Evolutionary conservation across 2,113 vertebrate genomes (phyloP).

Genomic region (Peromyscus maniculatus): DNA sequence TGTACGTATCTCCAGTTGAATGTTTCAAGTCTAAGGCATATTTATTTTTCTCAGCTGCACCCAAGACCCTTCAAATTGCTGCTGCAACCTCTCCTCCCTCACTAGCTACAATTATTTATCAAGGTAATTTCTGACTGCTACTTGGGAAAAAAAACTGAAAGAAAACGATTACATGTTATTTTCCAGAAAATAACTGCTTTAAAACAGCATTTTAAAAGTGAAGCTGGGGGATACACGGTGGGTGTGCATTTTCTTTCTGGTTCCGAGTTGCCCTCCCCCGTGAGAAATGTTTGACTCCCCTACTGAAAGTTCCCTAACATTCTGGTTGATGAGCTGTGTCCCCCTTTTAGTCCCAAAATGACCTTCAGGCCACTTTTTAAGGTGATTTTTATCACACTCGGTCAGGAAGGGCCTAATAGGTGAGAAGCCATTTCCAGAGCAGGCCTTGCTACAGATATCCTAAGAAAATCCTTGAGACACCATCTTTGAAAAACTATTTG

Average conservation of each 20-base stretch:
- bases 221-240: background rate
- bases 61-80: constrained; percentile 36
- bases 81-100: background rate
- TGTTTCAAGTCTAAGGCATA: constrained; percentile 11
- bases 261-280: background rate
- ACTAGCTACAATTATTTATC: constrained; percentile 57
- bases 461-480: constrained; percentile 73
- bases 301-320: background rate
- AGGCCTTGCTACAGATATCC: constrained; percentile 57
- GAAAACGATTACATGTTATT: constrained; percentile 10
- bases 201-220: constrained; percentile 53
- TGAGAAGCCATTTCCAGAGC: constrained; percentile 68
- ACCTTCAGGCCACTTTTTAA: background rate
- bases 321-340: background rate
- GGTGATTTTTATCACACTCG: background rate
- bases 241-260: background rate
- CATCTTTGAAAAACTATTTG: constrained; percentile 77
- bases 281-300: background rate
- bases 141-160: background rate
- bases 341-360: background rate
- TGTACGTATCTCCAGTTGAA: constrained; percentile 14
- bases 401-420: constrained; percentile 49
- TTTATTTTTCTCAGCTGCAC: constrained; percentile 68
- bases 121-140: constrained; percentile 71
- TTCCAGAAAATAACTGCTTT: constrained; percentile 55